Conservation (phyloP, 2,113 vertebrate genomes). For the Corythornis madagascariensis region DNA sequence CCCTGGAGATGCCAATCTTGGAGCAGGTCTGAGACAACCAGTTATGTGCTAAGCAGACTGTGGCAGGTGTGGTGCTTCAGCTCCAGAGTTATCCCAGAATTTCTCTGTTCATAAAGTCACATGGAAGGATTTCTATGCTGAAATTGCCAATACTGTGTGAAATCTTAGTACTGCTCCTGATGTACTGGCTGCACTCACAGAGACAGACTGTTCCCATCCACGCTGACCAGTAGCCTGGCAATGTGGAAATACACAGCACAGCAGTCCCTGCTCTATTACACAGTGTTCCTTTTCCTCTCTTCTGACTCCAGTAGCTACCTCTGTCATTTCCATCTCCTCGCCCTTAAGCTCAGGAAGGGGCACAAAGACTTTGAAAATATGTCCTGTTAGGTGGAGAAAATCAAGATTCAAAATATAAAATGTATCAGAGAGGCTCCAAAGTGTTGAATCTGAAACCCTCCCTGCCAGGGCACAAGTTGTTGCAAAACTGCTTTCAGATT, state of each 20-base stretch:
- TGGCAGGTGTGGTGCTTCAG: not conserved
- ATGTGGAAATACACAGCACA: not conserved
- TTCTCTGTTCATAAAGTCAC: not conserved
- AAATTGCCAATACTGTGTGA: not conserved
- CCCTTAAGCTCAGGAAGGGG: not conserved
- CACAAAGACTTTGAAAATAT: not conserved
- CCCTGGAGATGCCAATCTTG: not conserved
- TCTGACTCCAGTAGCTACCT: not conserved
- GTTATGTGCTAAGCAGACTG: fast-evolving
- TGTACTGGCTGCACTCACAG: not conserved
- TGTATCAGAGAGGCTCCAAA: not conserved
- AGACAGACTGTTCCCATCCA: not conserved
- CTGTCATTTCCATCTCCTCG: not conserved
- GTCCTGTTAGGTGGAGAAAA: not conserved
- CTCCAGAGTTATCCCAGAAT: not conserved
- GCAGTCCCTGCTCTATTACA: not conserved
- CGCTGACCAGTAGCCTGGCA: not conserved
- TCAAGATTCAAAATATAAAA: not conserved
- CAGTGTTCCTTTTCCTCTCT: not conserved
- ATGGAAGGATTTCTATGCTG: not conserved
- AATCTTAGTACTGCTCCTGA: not conserved
- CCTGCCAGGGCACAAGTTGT: not conserved
- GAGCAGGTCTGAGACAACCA: not conserved
- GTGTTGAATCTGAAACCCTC: not conserved
- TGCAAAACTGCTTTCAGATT: not conserved